These are phyloP conservation scores for Oreotragus oreotragus DNA, from an alignment of 2,113 vertebrate species.

Conservation along the genomic window DNA sequence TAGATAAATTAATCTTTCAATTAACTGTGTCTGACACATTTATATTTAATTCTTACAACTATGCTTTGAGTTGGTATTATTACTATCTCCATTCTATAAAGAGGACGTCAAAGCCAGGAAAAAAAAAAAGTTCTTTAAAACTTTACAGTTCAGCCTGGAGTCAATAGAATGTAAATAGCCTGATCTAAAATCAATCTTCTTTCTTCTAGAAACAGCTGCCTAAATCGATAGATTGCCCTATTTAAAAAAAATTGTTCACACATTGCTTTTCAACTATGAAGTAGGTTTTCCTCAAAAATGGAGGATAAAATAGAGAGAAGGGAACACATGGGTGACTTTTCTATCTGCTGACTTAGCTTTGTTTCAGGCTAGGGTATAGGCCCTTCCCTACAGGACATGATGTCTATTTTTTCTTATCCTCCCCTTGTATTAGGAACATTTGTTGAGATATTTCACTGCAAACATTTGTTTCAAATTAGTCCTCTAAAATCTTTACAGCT, in stretches of 20 bases:
- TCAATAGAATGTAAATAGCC: background rate
- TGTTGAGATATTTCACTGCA: background rate
- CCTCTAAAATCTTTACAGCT: background rate
- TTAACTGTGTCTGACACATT: background rate
- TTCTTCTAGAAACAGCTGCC: background rate
- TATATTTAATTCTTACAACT: background rate
- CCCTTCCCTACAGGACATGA: rapidly evolving
- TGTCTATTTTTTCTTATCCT: background rate
- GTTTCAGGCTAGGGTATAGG: no score
- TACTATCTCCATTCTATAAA: background rate
- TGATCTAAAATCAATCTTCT: background rate
- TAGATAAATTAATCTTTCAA: background rate
- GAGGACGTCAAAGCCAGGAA: background rate
- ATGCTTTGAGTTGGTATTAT: background rate
- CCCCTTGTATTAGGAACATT: background rate
- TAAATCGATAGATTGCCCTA: background rate
- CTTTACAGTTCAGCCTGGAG: background rate
- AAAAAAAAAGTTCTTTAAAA: background rate
- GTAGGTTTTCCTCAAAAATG: background rate
- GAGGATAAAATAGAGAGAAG: background rate
- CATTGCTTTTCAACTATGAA: background rate
- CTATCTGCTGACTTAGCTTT: background rate
- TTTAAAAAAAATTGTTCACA: background rate
- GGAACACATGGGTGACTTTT: background rate
- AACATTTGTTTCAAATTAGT: conserved; percentile 25